Conservation (phyloP, 2,888 invertebrate species). For the Nyleta sp. region DNA sequence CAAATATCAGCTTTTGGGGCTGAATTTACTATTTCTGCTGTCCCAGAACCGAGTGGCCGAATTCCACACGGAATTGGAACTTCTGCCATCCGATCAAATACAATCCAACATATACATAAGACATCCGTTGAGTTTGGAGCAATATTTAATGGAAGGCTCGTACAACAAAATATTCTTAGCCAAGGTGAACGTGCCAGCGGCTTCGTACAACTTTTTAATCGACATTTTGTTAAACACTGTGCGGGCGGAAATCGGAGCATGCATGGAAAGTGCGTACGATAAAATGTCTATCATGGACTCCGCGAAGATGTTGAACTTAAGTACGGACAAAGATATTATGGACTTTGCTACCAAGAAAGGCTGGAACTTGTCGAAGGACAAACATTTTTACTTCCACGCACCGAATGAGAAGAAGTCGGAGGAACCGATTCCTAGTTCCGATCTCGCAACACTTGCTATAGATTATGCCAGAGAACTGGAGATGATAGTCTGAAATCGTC, state of each 20-base stretch:
- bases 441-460: constrained; percentile 96
- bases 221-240: constrained; percentile 98
- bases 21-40: constrained; percentile 96
- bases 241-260: constrained; percentile 97
- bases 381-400: constrained; percentile 91
- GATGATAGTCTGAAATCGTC: constrained; percentile 93
- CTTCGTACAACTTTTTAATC: constrained; percentile 98
- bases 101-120: constrained; percentile 96
- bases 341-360: constrained; percentile 93
- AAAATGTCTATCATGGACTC: constrained; percentile 94
- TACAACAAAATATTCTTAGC: constrained; percentile 95
- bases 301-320: constrained; percentile 93
- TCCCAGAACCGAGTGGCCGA: constrained; percentile 99
- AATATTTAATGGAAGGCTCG: constrained; percentile 99
- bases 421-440: constrained; percentile 93
- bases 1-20: constrained; percentile 96
- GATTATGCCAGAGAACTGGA: constrained; percentile 99
- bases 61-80: constrained; percentile 98
- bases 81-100: constrained; percentile 95
- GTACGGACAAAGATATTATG: constrained; percentile 89
- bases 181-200: constrained; percentile 97
- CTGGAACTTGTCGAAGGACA: constrained; percentile 91
- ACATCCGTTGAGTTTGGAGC: constrained; percentile 97
- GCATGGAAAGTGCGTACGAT: constrained; percentile 98
- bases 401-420: constrained; percentile 89